phyloP scores from a whole-genome alignment of 1,140 invertebrate genomes.

The Conus ventricosus region DNA sequence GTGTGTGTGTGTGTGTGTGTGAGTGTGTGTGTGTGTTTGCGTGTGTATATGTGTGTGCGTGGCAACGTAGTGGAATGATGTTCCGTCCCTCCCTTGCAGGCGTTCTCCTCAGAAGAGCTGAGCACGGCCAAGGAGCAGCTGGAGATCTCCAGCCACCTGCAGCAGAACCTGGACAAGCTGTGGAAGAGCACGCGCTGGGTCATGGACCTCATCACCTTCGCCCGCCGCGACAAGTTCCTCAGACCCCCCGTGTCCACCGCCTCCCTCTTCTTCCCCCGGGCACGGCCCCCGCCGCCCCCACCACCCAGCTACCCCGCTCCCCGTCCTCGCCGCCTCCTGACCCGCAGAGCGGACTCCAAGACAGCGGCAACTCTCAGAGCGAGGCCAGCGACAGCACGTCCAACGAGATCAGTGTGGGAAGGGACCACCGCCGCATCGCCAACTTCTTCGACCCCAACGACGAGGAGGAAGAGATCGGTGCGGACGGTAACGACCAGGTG shows the following conservation, averaged over 20 bases:
- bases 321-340: constrained; percentile 42
- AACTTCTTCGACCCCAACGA: constrained; percentile 69
- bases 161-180: constrained; percentile 76
- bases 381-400: constrained; percentile 50
- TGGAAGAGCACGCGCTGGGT: constrained; percentile 97
- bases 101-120: constrained; percentile 92
- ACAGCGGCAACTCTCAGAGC: constrained; percentile 55
- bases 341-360: constrained; percentile 29
- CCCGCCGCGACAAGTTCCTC: constrained; percentile 66
- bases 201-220: constrained; percentile 94
- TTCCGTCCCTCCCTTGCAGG: constrained; percentile 73
- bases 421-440: constrained; percentile 66
- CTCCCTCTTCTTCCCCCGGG: not conserved
- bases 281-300: not conserved
- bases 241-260: constrained; percentile 28
- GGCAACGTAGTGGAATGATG: no score
- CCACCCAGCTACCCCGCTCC: constrained; percentile 81
- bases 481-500: not conserved
- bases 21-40: no score
- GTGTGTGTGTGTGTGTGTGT: no score
- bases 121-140: constrained; percentile 89
- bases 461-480: constrained; percentile 36
- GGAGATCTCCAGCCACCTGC: constrained; percentile 78
- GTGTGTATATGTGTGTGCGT: no score
- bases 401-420: constrained; percentile 66